Percentiles rank a stretch among this genome's conserved stretches.
Conservation (phyloP, 2,888 invertebrate species). For the Synanthedon andrenaeformis region DNA sequence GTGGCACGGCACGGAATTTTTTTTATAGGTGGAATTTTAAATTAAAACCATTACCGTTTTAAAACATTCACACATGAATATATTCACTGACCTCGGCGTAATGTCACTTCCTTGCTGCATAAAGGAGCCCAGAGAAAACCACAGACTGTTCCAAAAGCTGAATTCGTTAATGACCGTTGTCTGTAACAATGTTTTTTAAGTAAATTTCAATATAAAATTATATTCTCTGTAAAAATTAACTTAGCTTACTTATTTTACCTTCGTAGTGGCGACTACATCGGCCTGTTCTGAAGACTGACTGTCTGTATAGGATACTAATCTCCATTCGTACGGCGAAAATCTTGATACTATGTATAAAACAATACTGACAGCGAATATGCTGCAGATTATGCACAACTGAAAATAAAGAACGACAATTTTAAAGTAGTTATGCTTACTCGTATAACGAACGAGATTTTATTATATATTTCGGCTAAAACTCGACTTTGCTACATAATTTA, state of each 20-base stretch:
- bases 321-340: conserved; percentile 98
- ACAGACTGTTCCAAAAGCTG: conserved; percentile 95
- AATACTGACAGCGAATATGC: conserved; percentile 92
- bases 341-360: conserved; percentile 95
- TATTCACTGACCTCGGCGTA: conserved; percentile 83
- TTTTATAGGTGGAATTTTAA: no score
- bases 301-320: conserved; percentile 67
- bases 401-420: conserved; percentile 9
- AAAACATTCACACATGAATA: conserved; percentile 1
- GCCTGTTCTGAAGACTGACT: conserved; percentile 31
- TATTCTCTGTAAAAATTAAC: not conserved
- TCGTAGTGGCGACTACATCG: conserved; percentile 29
- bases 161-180: conserved; percentile 90
- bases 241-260: conserved; percentile 18
- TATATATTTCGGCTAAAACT: no score
- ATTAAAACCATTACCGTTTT: no score
- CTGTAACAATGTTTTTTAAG: conserved; percentile 28
- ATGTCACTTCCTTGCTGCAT: conserved; percentile 99
- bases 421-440: no score
- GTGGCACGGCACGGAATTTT: no score
- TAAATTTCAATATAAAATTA: conserved; percentile 1
- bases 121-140: conserved; percentile 97
- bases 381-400: conserved; percentile 79
- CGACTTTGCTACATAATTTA: no score
- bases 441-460: no score